Percentiles rank a stretch among this genome's conserved stretches.
These are phyloP conservation scores for Poeciliopsis occidentalis DNA, from an alignment of 2,113 vertebrate species.

Conservation along the genomic window DNA sequence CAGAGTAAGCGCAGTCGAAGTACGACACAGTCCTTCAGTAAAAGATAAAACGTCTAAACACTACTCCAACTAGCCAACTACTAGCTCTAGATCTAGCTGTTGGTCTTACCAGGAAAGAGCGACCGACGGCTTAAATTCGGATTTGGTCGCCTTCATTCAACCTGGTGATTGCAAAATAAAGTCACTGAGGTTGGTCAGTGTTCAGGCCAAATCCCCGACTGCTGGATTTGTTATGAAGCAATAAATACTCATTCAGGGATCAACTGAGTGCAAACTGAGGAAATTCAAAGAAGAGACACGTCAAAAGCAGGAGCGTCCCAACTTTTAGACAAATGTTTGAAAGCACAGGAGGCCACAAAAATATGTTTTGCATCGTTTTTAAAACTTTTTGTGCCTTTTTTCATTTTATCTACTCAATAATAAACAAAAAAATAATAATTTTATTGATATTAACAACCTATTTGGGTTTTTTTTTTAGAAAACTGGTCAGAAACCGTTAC, in stretches of 20 bases:
- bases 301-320: not conserved
- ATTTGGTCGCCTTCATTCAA: conserved; percentile 79
- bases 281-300: not conserved
- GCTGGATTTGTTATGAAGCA: not conserved
- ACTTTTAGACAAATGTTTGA: too few species aligned
- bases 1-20: not conserved
- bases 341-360: too few species aligned
- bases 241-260: not conserved
- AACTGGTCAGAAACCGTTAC: too few species aligned
- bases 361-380: too few species aligned
- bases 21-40: not conserved
- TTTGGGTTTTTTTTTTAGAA: too few species aligned
- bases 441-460: too few species aligned
- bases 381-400: too few species aligned
- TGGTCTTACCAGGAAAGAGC: conserved; percentile 63
- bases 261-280: not conserved
- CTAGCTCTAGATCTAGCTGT: conserved; percentile 5
- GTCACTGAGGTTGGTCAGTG: conserved; percentile 16
- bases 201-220: not conserved
- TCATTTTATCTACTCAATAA: too few species aligned
- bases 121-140: conserved; percentile 69
- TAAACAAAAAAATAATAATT: too few species aligned
- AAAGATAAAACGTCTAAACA: not conserved
- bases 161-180: conserved; percentile 72
- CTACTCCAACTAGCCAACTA: not conserved